Base-by-base conservation (phyloP, 2,888 invertebrate species). In the Drosophila nr. perissopoda region DNA sequence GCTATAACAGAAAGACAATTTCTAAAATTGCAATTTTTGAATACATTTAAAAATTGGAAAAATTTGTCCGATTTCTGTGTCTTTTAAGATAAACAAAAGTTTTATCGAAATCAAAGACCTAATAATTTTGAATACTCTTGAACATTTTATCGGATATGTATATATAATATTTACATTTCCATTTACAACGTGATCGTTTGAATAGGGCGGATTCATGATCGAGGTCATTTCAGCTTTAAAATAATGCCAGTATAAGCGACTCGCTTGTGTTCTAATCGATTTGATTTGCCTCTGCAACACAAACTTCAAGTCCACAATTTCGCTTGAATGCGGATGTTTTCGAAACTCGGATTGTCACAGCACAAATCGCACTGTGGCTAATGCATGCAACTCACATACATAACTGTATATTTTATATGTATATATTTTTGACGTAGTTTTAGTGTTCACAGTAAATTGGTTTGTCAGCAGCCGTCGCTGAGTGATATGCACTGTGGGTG, bases 391-490 rank as follows among this genome's bases (percentile, higher is more conserved):
- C 53, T 29, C 33, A 62, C 49, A 56, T 33, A 59, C 29, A 57
- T 51, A 49, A 18, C 4, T 27, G 18, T 53, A 34, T 16, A 8
- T 16, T 21, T 25, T 33, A 21, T 11, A 18, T 2, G 33, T 10
- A 6, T 27, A 56, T n/a, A 54, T 27, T 18, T n/a, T 76, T 71
- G n/a, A 40, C 34, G 63, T 64, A 62, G 66, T 66, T 80, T 53
- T 60, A 63, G 53, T 67, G 60, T 48, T 13, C 51, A 52, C 66
- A 31, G 68, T 68, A 80, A 78, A 78, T 80, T 80, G 77, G 77
- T 72, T 76, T 78, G 78, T 77, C 81, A 72, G 81, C 81, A 68
- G 52, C 45, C 51, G 34, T 25, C 51, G 58, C 66, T 70, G 70
- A 64, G 61, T 63, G 74, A 73, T 68, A 72, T 67, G 78, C 72